A percentile compares a stretch with the other conserved stretches of the same genome.
These are phyloP conservation scores for Amniataba percoides DNA, from an alignment of 2,797 vertebrate genomes.

Conservation along the genomic window DNA sequence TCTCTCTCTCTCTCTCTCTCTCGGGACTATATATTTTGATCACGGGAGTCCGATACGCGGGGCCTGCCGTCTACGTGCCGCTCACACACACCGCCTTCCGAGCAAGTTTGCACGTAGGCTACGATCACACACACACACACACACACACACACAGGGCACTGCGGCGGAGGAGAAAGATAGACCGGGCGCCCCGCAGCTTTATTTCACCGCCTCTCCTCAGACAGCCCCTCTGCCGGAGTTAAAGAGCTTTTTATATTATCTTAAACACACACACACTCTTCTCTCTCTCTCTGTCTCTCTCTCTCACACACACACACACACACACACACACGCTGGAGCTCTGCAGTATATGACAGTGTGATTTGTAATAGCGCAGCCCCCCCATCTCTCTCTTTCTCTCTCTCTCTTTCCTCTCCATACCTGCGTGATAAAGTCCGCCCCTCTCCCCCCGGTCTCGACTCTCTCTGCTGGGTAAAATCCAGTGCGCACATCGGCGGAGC, in stretches of 20 bases:
- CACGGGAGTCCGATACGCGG: conserved; percentile 81
- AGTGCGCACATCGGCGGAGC: conserved; percentile 77
- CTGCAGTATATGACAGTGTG: conserved; percentile 26
- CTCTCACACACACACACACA: too few relatives aligned
- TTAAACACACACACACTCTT: too few relatives aligned
- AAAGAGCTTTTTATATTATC: neutral
- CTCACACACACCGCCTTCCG: conserved; percentile 78
- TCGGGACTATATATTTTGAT: conserved; percentile 82
- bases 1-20: conserved; percentile 68
- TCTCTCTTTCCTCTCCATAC: conserved; percentile 35
- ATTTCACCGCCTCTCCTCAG: neutral
- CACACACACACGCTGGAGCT: neutral
- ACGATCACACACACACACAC: conserved; percentile 56
- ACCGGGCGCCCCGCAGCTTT: conserved; percentile 40
- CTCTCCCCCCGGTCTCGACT: conserved; percentile 62
- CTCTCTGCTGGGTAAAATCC: conserved; percentile 74
- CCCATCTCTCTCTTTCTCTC: too few relatives aligned
- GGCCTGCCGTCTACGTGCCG: conserved; percentile 82
- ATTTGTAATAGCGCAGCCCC: conserved; percentile 41
- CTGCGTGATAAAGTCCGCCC: conserved; percentile 70
- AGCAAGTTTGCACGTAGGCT: conserved; percentile 86
- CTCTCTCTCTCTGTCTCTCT: too few relatives aligned
- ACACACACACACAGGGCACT: conserved; percentile 48
- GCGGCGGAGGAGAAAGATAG: conserved; percentile 71
- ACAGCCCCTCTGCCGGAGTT: neutral